Evolutionary conservation across 2,888 invertebrate genomes (phyloP), one percentile per base, ranked within the genome.

Genomic region (Athalia rosae): DNA sequence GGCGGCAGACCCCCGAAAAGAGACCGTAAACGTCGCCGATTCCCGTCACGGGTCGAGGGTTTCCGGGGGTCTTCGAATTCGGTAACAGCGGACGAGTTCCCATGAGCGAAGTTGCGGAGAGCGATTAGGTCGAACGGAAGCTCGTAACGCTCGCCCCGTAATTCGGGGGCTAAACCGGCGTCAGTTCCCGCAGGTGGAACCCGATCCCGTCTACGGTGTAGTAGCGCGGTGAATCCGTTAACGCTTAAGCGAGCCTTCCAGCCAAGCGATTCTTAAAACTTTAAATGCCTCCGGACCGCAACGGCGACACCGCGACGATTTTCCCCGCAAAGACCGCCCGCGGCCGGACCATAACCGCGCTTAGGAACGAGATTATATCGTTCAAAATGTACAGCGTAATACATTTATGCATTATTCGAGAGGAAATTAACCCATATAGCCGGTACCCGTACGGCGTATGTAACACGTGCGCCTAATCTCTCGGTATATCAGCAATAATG

Each of bases 381-480:
- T 59, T 71, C 71, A 77, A 79, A 80, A 80, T 81, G 79, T 76
- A 76, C 77, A 69, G 76, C 76, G 82, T 82, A 80, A 83, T 82
- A 78, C 82, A 83, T 84, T 82, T 83, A 81, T 79, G 80, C 81
- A 82, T 81, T 79, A 80, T 79, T 78, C 74, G 79, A 61, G 78
- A 81, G 82, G 80, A 82, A 82, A 82, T 83, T 82, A 84, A 84
- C 83, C 82, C 79, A 80, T 81, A 82, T 79, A 79, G 76, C 76
- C 79, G 81, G 80, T 79, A 79, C 77, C 78, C 76, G 79, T 80
- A 82, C 82, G 81, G 80, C 79, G 80, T 81, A 84, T 80, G 88
- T 88, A 89, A 87, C 88, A 88, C 84, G 87, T 88, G 88, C 85
- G 84, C 82, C 86, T 88, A 87, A 88, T 88, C 88, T 88, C 83